phyloP scores from a whole-genome alignment of 1,140 invertebrate genomes.

The Cepaea nemoralis region DNA sequence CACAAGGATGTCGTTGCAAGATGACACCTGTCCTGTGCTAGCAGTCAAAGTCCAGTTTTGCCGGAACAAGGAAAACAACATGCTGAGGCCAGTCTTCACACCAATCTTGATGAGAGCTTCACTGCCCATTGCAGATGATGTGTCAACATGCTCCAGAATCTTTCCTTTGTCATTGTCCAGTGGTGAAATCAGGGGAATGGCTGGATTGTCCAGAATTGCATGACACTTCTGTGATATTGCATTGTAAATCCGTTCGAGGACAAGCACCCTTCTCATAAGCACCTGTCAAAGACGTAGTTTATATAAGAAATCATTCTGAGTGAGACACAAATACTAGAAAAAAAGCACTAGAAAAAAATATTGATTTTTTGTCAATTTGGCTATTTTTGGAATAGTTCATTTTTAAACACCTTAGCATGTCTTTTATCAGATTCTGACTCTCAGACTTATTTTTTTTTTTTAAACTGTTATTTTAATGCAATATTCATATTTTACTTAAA shows the following conservation, averaged over 20 bases:
- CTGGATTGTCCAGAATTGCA: conserved; percentile 45
- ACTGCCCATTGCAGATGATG: conserved; percentile 67
- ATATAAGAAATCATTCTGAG: too few species aligned
- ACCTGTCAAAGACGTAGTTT: conserved; percentile 29
- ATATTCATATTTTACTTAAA: too few species aligned
- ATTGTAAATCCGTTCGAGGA: conserved; percentile 78
- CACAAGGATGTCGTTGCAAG: conserved; percentile 77
- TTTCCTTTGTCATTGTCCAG: conserved; percentile 35
- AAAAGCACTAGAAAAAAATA: too few species aligned
- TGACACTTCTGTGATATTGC: conserved; percentile 76
- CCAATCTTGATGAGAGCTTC: conserved; percentile 79
- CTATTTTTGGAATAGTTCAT: too few species aligned
- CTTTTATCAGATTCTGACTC: too few species aligned
- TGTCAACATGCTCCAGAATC: conserved; percentile 25
- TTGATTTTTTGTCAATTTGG: too few species aligned
- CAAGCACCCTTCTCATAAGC: conserved; percentile 75
- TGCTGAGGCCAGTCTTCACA: conserved; percentile 77
- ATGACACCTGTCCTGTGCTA: conserved; percentile 63
- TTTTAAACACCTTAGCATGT: too few species aligned
- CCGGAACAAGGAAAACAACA: conserved; percentile 77
- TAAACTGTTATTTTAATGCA: too few species aligned
- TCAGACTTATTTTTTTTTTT: too few species aligned
- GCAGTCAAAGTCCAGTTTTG: conserved; percentile 75
- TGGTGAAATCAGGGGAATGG: background rate
- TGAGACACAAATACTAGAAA: too few species aligned